These are phyloP conservation scores for Leptogaster cylindrica DNA, from an alignment of 2,888 invertebrate genomes.

Conservation along the genomic window DNA sequence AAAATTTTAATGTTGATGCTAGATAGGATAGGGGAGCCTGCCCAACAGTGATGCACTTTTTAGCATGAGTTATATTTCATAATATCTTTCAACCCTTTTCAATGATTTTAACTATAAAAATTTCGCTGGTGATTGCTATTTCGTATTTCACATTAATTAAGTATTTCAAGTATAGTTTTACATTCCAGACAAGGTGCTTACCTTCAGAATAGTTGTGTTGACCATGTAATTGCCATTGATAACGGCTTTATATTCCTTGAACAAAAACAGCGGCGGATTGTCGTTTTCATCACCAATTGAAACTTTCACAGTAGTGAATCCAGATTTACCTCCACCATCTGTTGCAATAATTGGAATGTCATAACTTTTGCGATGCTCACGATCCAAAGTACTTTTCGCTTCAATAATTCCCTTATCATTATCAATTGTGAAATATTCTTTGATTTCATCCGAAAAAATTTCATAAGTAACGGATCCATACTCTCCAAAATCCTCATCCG, in stretches of 20 bases:
- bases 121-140: too few relatives aligned
- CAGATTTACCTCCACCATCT: slow-evolving; percentile 81
- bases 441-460: slow-evolving; percentile 76
- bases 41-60: too few relatives aligned
- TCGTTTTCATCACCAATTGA: slow-evolving; percentile 85
- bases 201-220: slow-evolving; percentile 68
- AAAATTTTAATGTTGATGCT: too few relatives aligned
- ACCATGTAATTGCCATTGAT: slow-evolving; percentile 68
- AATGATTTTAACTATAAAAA: too few relatives aligned
- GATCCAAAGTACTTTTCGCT: slow-evolving; percentile 73
- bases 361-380: slow-evolving; percentile 72
- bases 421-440: slow-evolving; percentile 77
- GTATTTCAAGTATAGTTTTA: too few relatives aligned
- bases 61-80: too few relatives aligned
- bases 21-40: too few relatives aligned
- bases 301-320: slow-evolving; percentile 78
- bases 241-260: slow-evolving; percentile 78
- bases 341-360: slow-evolving; percentile 81
- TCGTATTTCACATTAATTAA: too few relatives aligned
- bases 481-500: slow-evolving; percentile 82
- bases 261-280: slow-evolving; percentile 77
- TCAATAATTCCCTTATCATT: slow-evolving; percentile 73
- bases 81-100: too few relatives aligned
- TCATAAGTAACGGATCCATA: slow-evolving; percentile 78
- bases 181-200: too few relatives aligned